Evolutionary conservation across 92 coral and sea anemone genomes (phyloP), one percentile per base, ranked within the genome.

Genomic region (Zoanthus solanderi): DNA sequence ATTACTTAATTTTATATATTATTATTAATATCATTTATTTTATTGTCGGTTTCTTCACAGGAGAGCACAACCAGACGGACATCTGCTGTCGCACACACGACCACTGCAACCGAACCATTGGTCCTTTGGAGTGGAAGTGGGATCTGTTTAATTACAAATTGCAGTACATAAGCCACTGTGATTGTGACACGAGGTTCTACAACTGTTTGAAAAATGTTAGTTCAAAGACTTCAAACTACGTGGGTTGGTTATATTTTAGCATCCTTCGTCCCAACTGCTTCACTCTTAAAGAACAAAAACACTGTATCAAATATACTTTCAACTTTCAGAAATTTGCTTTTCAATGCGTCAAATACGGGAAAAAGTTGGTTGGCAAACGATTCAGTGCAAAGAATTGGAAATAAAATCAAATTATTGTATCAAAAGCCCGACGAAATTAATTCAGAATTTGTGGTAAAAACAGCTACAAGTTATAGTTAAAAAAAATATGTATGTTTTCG

Each of bases 71-170:
- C 42, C 17, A 61, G 16, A 83, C 87, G 56, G 87, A 83, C 7
- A 48, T 4, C 9, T 83, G 87, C 57, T 83, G 87, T 73, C 77
- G 87, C 18, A 30, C 79, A 52, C 87, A 83, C 68, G 87, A 83
- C 44, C 87, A 73, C n/a, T 83, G 87, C 66, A 29, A 50, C 34
- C 47, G 9, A 18, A 83, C 78, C 66, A 83, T 83, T 23, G 78
- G 66, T 44, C 78, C 87, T 0, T 57, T 83, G 28, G 8, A 14
- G 68, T 67, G 71, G 65, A 83, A 83, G 52, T 83, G 87, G 87
- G 65, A 52, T 4, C 67, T 83, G 16, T 71, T 48, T 28, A 83
- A 83, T 57, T 73, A 48, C 34, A 52, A 83, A 13, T 30, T 83
- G 13, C 78, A 67, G 50, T 11, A 71, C n/a, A 46, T 83, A 29